Evolutionary conservation across 2,113 vertebrate species (phyloP).

Genomic region (Uropsilus gracilis): DNA sequence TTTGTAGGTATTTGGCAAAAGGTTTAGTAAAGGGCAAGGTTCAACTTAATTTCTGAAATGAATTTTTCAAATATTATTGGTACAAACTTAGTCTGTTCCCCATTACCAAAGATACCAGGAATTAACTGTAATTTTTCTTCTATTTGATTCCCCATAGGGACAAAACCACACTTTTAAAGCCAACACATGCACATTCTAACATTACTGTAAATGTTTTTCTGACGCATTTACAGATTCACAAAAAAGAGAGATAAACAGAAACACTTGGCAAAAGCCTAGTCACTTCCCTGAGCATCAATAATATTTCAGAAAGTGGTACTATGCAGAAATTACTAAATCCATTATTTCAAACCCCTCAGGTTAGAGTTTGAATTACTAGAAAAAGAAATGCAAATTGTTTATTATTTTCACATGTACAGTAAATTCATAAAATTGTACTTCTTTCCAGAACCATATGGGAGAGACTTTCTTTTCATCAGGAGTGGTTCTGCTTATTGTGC

Average conservation of each 20-base stretch:
- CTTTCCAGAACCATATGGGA: slow-evolving; percentile 76
- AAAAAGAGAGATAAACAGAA: slow-evolving; percentile 47
- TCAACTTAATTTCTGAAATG: slow-evolving; percentile 63
- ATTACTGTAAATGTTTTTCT: slow-evolving; percentile 74
- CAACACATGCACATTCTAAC: slow-evolving; percentile 71
- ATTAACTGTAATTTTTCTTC: slow-evolving; percentile 72
- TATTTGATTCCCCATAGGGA: slow-evolving; percentile 60
- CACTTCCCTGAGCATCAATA: slow-evolving; percentile 54
- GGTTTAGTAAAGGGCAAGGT: slow-evolving; percentile 39
- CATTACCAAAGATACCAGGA: slow-evolving; percentile 71
- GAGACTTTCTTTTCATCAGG: slow-evolving; percentile 77
- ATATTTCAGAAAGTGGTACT: slow-evolving; percentile 60
- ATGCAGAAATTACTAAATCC: slow-evolving; percentile 64
- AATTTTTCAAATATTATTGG: slow-evolving; percentile 56
- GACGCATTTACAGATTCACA: slow-evolving; percentile 64
- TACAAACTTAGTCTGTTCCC: slow-evolving; percentile 51
- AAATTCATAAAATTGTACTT: slow-evolving; percentile 70
- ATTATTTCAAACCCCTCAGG: slow-evolving; percentile 69
- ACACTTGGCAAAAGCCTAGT: slow-evolving; percentile 56
- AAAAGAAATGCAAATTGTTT: slow-evolving; percentile 81
- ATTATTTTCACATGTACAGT: slow-evolving; percentile 81
- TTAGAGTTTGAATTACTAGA: slow-evolving; percentile 69
- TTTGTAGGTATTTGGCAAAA: slow-evolving; percentile 21
- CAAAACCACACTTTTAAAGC: slow-evolving; percentile 72
- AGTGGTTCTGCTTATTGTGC: slow-evolving; percentile 75